These are phyloP conservation scores for Edolisoma coerulescens DNA, from an alignment of 2,113 vertebrate genomes.

Conservation along the genomic window DNA sequence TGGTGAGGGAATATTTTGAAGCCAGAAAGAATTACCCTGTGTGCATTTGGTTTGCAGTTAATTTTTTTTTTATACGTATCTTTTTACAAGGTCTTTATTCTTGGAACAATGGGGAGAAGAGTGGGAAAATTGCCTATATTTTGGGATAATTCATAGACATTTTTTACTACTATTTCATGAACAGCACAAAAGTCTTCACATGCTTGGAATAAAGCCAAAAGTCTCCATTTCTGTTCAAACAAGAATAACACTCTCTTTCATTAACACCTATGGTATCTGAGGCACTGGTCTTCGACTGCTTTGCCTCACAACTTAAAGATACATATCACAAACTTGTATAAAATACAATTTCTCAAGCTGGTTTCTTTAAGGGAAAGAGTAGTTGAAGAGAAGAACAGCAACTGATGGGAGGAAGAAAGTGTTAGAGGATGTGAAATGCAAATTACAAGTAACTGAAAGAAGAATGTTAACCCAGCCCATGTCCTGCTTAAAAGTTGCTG, in stretches of 20 bases:
- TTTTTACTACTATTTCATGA: not conserved
- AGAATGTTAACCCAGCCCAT: not conserved
- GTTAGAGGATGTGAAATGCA: not conserved
- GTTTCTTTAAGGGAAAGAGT: not conserved
- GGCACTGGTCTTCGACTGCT: not conserved
- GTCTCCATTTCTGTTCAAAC: not conserved
- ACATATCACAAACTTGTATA: not conserved
- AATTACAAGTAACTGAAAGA: not conserved
- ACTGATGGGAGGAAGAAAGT: not conserved
- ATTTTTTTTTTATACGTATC: not conserved
- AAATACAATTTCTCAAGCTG: not conserved
- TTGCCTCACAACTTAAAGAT: not conserved
- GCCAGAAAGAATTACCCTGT: not conserved
- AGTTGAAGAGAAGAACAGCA: not conserved
- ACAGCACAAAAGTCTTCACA: not conserved
- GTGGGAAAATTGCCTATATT: not conserved
- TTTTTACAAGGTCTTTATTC: not conserved
- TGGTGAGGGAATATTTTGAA: not conserved
- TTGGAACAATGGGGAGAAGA: not conserved
- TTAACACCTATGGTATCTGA: not conserved
- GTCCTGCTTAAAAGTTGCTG: not conserved
- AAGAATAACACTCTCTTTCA: not conserved
- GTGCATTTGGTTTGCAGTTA: not conserved
- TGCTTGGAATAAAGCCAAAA: not conserved
- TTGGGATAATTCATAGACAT: accelerated